phyloP scores from a whole-genome alignment of 2,113 vertebrate genomes.

The Hyperopisus bebe region DNA sequence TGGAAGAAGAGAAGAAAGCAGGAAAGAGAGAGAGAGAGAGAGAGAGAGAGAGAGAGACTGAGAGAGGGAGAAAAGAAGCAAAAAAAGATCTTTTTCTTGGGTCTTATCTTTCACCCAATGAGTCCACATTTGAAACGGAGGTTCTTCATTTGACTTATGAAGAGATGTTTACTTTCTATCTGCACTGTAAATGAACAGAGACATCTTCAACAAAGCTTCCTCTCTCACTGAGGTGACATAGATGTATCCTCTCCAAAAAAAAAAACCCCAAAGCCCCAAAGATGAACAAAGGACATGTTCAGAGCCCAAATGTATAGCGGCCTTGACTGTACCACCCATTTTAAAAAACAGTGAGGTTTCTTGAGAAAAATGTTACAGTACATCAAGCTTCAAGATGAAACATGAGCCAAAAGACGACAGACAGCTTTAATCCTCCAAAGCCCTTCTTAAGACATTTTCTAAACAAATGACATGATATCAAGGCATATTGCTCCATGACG shows the following conservation, averaged over 20 bases:
- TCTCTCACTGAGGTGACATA: not conserved
- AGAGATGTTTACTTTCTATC: not conserved
- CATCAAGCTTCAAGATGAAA: not conserved
- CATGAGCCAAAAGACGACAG: not conserved
- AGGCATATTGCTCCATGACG: constrained; percentile 46
- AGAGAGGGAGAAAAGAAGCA: constrained; percentile 25
- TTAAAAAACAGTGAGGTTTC: not conserved
- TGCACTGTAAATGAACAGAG: not conserved
- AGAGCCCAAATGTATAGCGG: not conserved
- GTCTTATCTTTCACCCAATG: not conserved
- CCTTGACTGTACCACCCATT: not conserved
- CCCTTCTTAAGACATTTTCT: constrained; percentile 17
- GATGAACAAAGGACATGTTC: constrained; percentile 6
- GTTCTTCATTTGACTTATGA: not conserved
- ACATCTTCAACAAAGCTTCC: not conserved
- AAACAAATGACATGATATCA: constrained; percentile 50
- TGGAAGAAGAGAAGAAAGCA: constrained; percentile 37
- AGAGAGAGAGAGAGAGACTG: constrained; percentile 25
- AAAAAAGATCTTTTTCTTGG: not conserved
- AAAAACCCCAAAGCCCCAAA: not conserved
- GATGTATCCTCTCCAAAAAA: not conserved
- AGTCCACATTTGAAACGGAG: not conserved
- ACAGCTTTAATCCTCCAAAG: constrained; percentile 12
- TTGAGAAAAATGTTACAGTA: not conserved
- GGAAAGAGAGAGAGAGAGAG: not conserved